These are phyloP conservation scores for Cynoglossus semilaevis DNA, from an alignment of 2,113 vertebrate species.

Conservation along the genomic window DNA sequence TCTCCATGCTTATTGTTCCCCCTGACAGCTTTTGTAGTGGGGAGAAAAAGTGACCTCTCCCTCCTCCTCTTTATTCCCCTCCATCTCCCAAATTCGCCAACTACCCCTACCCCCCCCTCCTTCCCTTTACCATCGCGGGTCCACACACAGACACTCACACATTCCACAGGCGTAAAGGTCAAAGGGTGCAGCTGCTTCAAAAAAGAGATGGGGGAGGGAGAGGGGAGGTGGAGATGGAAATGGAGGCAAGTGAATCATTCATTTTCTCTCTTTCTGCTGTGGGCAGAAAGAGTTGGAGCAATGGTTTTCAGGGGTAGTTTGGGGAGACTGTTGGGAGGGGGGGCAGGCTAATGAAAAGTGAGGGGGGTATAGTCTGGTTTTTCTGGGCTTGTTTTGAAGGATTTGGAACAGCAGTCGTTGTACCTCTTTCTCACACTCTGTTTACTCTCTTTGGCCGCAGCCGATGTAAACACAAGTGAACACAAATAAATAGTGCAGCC, in stretches of 20 bases:
- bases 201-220: constrained; percentile 64
- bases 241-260: constrained; percentile 64
- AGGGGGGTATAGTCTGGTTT: constrained; percentile 17
- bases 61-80: constrained; percentile 25
- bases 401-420: constrained; percentile 48
- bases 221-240: constrained; percentile 24
- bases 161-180: constrained; percentile 78
- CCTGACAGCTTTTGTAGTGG: constrained; percentile 78
- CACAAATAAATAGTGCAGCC: constrained; percentile 34
- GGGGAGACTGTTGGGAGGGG: neutral
- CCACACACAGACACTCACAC: constrained; percentile 52
- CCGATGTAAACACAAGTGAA: constrained; percentile 62
- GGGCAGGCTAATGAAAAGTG: no score
- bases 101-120: constrained; percentile 25
- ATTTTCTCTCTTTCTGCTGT: constrained; percentile 59
- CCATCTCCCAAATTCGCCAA: constrained; percentile 44
- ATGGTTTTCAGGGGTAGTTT: neutral
- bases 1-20: constrained; percentile 75
- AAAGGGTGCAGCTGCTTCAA: constrained; percentile 80
- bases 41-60: constrained; percentile 68
- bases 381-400: constrained; percentile 33
- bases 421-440: constrained; percentile 57
- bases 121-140: constrained; percentile 27
- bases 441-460: constrained; percentile 62
- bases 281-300: constrained; percentile 40